Evolutionary conservation across 2,888 invertebrate species (phyloP), one percentile per base, ranked within the genome.

Genomic region (Nebria brevicollis): DNA sequence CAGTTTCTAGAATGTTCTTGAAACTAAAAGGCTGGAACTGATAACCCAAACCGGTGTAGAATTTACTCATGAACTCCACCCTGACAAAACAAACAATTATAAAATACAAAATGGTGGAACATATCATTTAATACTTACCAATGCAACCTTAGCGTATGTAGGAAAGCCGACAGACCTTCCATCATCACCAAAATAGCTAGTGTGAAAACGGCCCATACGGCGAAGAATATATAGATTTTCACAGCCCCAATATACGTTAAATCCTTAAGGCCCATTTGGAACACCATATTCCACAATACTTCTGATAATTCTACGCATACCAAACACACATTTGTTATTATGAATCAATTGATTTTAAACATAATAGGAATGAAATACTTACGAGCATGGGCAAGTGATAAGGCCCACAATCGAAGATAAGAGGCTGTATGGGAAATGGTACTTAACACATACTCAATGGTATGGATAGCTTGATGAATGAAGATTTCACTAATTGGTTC

Each of bases 401-500:
- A 90, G 10, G 98, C 98, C 98, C 98, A 98, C 83, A 99, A 91
- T 86, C 98, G 96, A 68, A 98, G 92, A 88, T 98, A 98, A 0
- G 98, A 98, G 0, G 98, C 98, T 0, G 98, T 98, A 88, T 99
- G 98, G 0, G 98, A 98, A 84, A 99, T 95, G 82, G 98, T 98
- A 86, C 98, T 97, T 83, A 98, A 92, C 83, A 97, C 97, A 87
- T 97, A 99, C 90, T 98, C 98, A 83, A 98, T 98, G 1, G 98
- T 98, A 89, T 98, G 98, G 86, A 98, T 98, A 20, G 94, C 95
- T 87, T 98, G 98, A 88, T 97, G 95, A 86, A 98, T 97, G 91
- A 97, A 95, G 85, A 97, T 90, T 87, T 98, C 98, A 84, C 95
- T 93, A 89, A 97, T 94, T 1, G 94, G 91, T 84, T 94, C 95